Conservation (phyloP, 2,113 vertebrate genomes). For the Heteronetta atricapilla region DNA sequence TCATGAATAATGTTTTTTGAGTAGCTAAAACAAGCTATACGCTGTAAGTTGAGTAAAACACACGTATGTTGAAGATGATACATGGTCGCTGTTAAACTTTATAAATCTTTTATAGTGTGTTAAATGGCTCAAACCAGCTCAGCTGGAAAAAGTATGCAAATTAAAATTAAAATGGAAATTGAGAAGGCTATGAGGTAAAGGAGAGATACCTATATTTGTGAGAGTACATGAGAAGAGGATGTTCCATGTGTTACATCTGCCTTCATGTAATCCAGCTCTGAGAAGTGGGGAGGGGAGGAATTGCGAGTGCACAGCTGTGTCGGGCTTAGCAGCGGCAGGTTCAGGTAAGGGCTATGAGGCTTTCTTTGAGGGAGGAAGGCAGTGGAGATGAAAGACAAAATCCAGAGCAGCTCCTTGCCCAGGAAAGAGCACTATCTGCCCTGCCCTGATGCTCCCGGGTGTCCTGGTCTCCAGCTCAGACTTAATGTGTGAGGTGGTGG, state of each 20-base stretch:
- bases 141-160: constrained; percentile 48
- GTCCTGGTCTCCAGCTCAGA: not conserved
- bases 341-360: not conserved
- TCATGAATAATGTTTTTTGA: constrained; percentile 19
- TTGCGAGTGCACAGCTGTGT: not conserved
- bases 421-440: not conserved
- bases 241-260: not conserved
- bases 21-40: not conserved
- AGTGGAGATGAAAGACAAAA: not conserved
- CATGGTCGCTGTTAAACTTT: constrained; percentile 42
- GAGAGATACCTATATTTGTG: not conserved
- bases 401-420: not conserved
- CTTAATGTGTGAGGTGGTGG: fast-evolving
- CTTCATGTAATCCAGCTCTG: not conserved
- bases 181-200: not conserved
- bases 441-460: fast-evolving
- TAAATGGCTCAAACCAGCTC: constrained; percentile 44
- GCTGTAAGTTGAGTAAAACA: constrained; percentile 11
- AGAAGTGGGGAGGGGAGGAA: not conserved
- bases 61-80: constrained; percentile 1
- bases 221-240: not conserved
- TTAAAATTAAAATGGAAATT: constrained; percentile 27
- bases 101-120: constrained; percentile 40
- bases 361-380: not conserved
- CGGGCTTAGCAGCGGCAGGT: not conserved